Conservation (phyloP, 2,888 invertebrate species). For the Neuroscelio doddi region DNA sequence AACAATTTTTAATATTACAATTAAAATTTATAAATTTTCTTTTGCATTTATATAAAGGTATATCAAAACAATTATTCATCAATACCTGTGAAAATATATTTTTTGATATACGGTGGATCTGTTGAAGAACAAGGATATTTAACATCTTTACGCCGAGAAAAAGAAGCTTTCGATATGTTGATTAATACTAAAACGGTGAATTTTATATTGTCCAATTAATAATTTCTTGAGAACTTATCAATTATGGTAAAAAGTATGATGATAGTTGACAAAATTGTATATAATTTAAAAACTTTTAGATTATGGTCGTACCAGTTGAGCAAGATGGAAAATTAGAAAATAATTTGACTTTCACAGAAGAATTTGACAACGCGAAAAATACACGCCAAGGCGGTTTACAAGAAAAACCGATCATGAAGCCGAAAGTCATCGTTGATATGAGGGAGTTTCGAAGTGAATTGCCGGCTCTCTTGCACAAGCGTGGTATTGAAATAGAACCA, state of each 20-base stretch:
- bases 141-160: conserved; percentile 91
- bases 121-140: conserved; percentile 98
- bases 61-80: conserved; percentile 75
- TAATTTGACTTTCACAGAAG: conserved; percentile 72
- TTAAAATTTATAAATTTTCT: neutral
- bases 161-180: conserved; percentile 93
- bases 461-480: conserved; percentile 92
- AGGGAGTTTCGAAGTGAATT: conserved; percentile 97
- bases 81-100: conserved; percentile 83
- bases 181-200: conserved; percentile 92
- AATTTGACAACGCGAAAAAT: conserved; percentile 65
- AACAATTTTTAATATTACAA: neutral
- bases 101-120: conserved; percentile 91
- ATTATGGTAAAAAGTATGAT: too few relatives aligned
- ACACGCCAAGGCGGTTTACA: conserved; percentile 79
- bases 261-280: neutral
- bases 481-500: conserved; percentile 93
- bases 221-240: too few relatives aligned
- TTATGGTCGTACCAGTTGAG: conserved; percentile 89
- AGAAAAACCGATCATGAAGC: conserved; percentile 39
- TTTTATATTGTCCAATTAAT: too few relatives aligned
- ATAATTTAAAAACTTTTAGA: conserved; percentile 71
- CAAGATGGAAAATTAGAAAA: conserved; percentile 89
- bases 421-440: conserved; percentile 91
- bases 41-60: conserved; percentile 69